Evolutionary conservation across 2,888 invertebrate species (phyloP).

Genomic region (Seira sanloemensis): DNA sequence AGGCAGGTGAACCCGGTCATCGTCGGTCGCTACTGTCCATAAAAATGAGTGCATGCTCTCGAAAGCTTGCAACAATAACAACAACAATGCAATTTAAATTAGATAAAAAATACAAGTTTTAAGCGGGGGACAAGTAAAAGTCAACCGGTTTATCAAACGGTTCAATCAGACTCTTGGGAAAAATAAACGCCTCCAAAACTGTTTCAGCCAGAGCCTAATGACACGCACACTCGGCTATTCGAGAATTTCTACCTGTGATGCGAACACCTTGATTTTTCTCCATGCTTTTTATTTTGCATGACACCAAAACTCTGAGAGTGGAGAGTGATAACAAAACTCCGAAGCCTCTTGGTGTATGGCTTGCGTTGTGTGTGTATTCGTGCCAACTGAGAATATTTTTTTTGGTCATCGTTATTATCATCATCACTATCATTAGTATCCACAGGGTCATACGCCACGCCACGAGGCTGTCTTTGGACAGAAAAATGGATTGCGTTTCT

Average conservation of each 20-base stretch:
- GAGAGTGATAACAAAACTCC: not conserved
- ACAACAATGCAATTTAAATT: not conserved
- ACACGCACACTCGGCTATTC: no score
- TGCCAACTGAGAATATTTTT: constrained; percentile 23
- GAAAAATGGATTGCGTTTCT: constrained; percentile 52
- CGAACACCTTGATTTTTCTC: no score
- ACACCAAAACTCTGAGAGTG: no score
- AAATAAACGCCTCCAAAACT: constrained; percentile 29
- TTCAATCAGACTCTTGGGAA: constrained; percentile 35
- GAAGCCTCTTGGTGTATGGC: not conserved
- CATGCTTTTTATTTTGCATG: no score
- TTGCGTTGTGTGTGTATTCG: constrained; percentile 12
- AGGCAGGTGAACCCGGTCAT: constrained; percentile 52
- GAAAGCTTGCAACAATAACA: no score
- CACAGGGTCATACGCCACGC: constrained; percentile 55
- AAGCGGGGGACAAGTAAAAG: constrained; percentile 19
- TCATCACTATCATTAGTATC: constrained; percentile 54
- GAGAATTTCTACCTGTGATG: no score
- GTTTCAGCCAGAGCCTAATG: not conserved
- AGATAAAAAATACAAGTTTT: not conserved
- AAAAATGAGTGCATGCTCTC: no score
- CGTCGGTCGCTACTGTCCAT: no score
- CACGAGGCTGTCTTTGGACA: constrained; percentile 51
- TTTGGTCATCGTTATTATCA: constrained; percentile 57
- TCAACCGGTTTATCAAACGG: constrained; percentile 42